Evolutionary conservation across 2,888 invertebrate genomes (phyloP), one percentile per base, ranked within the genome.

Genomic region (Cancer borealis): DNA sequence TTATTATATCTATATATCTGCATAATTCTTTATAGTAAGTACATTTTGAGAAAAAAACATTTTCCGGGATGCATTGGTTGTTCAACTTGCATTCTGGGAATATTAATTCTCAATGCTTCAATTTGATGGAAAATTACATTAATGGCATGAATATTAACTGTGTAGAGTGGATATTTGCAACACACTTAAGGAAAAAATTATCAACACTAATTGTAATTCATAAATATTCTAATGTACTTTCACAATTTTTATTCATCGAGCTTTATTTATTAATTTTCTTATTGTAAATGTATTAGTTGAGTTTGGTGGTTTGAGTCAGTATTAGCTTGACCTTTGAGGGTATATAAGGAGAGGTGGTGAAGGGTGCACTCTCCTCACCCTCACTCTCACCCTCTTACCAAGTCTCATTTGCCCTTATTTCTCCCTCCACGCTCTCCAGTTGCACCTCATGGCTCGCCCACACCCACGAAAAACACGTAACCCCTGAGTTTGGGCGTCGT

Each of bases 371-470:
- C 45, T 39, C 60, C n/a, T 46, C 79, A 14, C 73, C 39, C 14
- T 54, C 66, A 91, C 60, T 91, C 79, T 47, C 47, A 49, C 89
- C 39, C 87, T 79, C 73, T 39, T 89, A 73, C 91, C 66, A 66
- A 73, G 21, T 92, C 93, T 89, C 92, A 84, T 89, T 84, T 39
- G 21, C 39, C 91, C 89, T 90, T 92, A 49, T 92, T 66, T 92
- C 93, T 94, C 88, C 92, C 93, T 47, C 90, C 90, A 91, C 93
- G 92, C 88, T 88, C 92, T n/a, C 94, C 92, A 94, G 94, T 93
- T 91, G 93, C 92, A 92, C 89, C 94, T 79, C 54, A 92, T 92
- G 94, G 94, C 94, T 45, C 94, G 89, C 90, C 92, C 94, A 73
- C 94, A 89, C 79, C 94, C 94, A 88, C 94, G 89, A 45, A 94